Base-by-base conservation (phyloP, 2,888 invertebrate genomes). In the Nomada hirtipes region DNA sequence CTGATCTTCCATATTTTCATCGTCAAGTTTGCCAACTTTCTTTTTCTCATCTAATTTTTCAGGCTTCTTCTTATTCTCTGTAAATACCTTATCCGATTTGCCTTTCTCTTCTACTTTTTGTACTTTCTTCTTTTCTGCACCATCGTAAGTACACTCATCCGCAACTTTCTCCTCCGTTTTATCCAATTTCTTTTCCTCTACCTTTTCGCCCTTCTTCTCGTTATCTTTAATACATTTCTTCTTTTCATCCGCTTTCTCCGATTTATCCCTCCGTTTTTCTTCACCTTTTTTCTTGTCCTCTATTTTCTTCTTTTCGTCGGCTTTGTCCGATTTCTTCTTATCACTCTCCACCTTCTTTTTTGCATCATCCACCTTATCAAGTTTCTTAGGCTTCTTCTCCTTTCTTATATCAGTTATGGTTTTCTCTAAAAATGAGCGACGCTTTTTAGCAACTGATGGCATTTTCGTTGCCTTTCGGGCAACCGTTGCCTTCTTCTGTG, bases 401-500 rank as follows among this genome's bases (percentile, higher is more conserved):
- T 90, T 92, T 76, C 89, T 91, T 53, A 87, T 81, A 18, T 91
- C 91, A 3, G 93, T 68, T 69, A 88, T 74, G 42, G 71, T 67
- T 83, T 89, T 93, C 67, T 93, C 93, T 59, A 91, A 85, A 52
- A 91, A 88, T 63, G 89, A 82, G 60, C 92, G 91, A 90, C 93
- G 93, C 88, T 93, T 93, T 83, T 92, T 93, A 86, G 91, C 92
- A 85, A 92, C 88, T 80, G 89, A 86, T 79, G 92, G 89, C 90
- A 92, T 90, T 90, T 92, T 93, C 88, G 92, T 91, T 89, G 92
- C 93, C 93, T 93, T 94, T 80, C 90, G 90, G 91, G 90, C 92
- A 90, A 91, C 91, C 76, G 89, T 88, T 85, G 92, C 92, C 93
- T 94, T 93, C 89, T 93, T 94, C 90, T 93, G 93, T 89, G 93